These are phyloP conservation scores for Lithophane leautieri DNA, from an alignment of 2,888 invertebrate species.

Conservation along the genomic window DNA sequence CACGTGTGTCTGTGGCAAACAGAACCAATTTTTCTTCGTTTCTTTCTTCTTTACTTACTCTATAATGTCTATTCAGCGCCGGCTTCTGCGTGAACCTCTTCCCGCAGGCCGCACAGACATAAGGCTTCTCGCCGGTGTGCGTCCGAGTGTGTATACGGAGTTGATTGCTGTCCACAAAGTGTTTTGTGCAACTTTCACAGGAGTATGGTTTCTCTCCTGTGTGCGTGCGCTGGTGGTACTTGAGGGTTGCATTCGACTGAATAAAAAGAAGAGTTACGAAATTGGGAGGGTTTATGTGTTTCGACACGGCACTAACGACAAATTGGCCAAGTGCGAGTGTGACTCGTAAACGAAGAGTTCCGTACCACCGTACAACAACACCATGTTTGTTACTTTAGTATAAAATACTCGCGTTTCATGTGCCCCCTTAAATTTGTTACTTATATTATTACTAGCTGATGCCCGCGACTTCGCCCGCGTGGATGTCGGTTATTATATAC, in stretches of 20 bases:
- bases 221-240: slow-evolving; percentile 83
- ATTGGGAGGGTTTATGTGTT: neutral
- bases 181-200: slow-evolving; percentile 73
- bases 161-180: slow-evolving; percentile 77
- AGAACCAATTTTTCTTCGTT: too few relatives aligned
- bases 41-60: too few relatives aligned
- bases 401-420: too few relatives aligned
- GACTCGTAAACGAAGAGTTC: too few relatives aligned
- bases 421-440: too few relatives aligned
- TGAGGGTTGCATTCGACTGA: slow-evolving; percentile 79
- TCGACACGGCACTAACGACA: neutral
- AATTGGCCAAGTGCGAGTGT: too few relatives aligned
- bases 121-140: slow-evolving; percentile 83
- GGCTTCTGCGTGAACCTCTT: slow-evolving; percentile 85
- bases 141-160: slow-evolving; percentile 75
- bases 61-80: slow-evolving; percentile 87
- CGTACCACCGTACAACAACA: too few relatives aligned
- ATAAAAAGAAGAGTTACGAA: neutral
- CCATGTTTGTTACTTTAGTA: too few relatives aligned
- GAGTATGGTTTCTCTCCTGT: slow-evolving; percentile 81
- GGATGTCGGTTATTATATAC: too few relatives aligned
- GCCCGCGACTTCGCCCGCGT: too few relatives aligned
- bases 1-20: too few relatives aligned
- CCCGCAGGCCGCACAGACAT: slow-evolving; percentile 79
- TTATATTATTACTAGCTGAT: too few relatives aligned